Conservation (phyloP, 2,888 invertebrate species). For the Cheilosia variabilis region DNA sequence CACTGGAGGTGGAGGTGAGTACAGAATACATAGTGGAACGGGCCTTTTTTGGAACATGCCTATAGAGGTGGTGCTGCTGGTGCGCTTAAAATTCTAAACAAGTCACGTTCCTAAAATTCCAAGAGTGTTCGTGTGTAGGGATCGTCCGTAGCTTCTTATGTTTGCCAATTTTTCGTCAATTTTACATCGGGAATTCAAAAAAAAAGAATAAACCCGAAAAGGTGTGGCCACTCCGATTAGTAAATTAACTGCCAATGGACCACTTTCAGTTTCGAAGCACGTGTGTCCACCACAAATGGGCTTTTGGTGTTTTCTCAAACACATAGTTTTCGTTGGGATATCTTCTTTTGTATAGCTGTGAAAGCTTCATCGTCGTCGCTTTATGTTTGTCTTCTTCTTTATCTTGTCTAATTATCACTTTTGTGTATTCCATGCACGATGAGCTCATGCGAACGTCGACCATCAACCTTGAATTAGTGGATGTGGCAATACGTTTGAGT, state of each 20-base stretch:
- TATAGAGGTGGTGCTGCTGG: background rate
- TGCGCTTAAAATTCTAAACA: slow-evolving; percentile 35
- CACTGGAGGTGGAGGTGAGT: slow-evolving; percentile 18
- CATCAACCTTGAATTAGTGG: slow-evolving; percentile 70
- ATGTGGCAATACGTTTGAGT: slow-evolving; percentile 60
- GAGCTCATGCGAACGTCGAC: slow-evolving; percentile 67
- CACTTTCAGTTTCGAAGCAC: slow-evolving; percentile 5
- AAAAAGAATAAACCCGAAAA: background rate
- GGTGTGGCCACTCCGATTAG: too few relatives aligned
- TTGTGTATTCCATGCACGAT: slow-evolving; percentile 66
- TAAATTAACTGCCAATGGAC: too few relatives aligned
- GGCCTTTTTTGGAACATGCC: slow-evolving; percentile 21
- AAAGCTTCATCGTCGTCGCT: slow-evolving; percentile 30
- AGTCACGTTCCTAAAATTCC: slow-evolving; percentile 13
- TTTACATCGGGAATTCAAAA: background rate
- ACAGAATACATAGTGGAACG: slow-evolving; percentile 19
- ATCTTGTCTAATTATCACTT: slow-evolving; percentile 58
- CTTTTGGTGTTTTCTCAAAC: background rate
- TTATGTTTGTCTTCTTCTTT: slow-evolving; percentile 24
- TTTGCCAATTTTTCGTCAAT: background rate
- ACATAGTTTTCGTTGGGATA: background rate
- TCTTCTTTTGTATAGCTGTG: slow-evolving; percentile 1
- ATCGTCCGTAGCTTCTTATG: background rate
- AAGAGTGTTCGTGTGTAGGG: background rate
- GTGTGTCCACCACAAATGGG: background rate